Base-by-base conservation (phyloP, 2,888 invertebrate species). In the Dasysyrphus albostriatus region DNA sequence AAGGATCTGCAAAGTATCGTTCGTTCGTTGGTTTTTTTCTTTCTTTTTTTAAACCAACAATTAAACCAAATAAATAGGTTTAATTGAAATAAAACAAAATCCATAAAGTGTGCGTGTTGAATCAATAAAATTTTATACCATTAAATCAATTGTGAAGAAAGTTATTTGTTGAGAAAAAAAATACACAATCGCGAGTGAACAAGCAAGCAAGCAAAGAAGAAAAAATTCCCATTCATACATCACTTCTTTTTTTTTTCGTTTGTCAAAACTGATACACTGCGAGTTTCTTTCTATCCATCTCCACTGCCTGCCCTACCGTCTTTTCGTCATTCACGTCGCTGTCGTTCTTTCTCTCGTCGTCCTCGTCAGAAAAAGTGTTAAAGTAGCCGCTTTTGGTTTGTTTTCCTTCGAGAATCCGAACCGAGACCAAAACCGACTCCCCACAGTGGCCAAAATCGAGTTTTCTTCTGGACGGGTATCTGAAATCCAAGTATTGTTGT, bases 1-100 rank as follows among this genome's bases (percentile, higher is more conserved):
- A 72, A 70, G 58, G 72, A 87, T 79, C 72, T 83, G 79, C 83
- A 78, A 24, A 83, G 87, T 83, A 79, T 83, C 83, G 78, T 87
- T 83, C 82, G 82, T 70, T 87, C 61, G 75, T 74, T 83, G 78
- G 74, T 72, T 83, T 83, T 61, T 67, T 49, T 83, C 82, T 79
- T 75, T 79, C 58, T 65, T 51, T 87, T 87, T 87, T 83, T 87
- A 74, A 44, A 44, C 44, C 70, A 83, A 72, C 78, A 83, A 87
- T 67, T 83, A 63, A 75, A 78, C 67, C 49, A 42, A 34, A 74
- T 76, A 51, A 79, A 83, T 72, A 42, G 42, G 37, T 47, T 37
- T 47, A 56, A 56, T 56, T 54, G 44, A n/a, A 51, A 75, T 73
- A 76, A 79, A 16, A 47, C 14, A 14, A 32, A 72, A 67, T 44